A percentile compares a stretch with the other conserved stretches of the same genome.
phyloP scores from a whole-genome alignment of 2,113 vertebrate genomes.

The Carassius auratus region DNA sequence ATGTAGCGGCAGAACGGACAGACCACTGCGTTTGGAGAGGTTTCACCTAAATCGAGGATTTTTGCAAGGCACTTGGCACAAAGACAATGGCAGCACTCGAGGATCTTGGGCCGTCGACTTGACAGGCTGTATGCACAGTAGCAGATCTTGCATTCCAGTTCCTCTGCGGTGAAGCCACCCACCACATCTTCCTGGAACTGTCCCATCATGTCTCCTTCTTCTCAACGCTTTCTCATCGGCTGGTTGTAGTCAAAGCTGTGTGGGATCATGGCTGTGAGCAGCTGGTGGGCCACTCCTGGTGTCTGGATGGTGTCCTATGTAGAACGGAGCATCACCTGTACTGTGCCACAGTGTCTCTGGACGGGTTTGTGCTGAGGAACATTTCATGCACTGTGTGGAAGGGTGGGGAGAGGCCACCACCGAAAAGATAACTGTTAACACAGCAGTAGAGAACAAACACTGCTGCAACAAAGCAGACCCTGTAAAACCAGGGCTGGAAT shows the following conservation, averaged over 20 bases:
- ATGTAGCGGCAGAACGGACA: slow-evolving; percentile 93
- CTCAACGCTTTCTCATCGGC: slow-evolving; percentile 5
- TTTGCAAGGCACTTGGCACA: slow-evolving; percentile 92
- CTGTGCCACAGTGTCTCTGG: slow-evolving; percentile 14
- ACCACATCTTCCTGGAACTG: slow-evolving; percentile 69
- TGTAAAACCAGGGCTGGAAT: slow-evolving; percentile 75
- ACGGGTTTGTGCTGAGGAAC: slow-evolving; percentile 58
- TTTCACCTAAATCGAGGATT: slow-evolving; percentile 89
- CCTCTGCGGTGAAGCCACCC: slow-evolving; percentile 77
- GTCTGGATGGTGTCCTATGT: slow-evolving; percentile 33
- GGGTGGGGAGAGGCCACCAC: slow-evolving; percentile 53
- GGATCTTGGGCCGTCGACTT: slow-evolving; percentile 86
- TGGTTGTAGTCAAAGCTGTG: slow-evolving; percentile 43
- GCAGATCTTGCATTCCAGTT: slow-evolving; percentile 97
- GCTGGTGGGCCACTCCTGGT: neutral
- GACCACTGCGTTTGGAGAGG: slow-evolving; percentile 82
- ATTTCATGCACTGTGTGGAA: slow-evolving; percentile 64
- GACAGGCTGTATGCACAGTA: slow-evolving; percentile 87
- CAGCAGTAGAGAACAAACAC: slow-evolving; percentile 73
- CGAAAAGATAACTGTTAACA: slow-evolving; percentile 76
- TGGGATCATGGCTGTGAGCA: slow-evolving; percentile 10
- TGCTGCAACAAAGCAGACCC: slow-evolving; percentile 72
- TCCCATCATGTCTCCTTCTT: slow-evolving; percentile 73
- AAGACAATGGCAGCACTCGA: slow-evolving; percentile 89
- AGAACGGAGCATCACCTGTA: slow-evolving; percentile 41